Evolutionary conservation across 1,140 invertebrate species (phyloP).

Genomic region (Papilio dardanus): DNA sequence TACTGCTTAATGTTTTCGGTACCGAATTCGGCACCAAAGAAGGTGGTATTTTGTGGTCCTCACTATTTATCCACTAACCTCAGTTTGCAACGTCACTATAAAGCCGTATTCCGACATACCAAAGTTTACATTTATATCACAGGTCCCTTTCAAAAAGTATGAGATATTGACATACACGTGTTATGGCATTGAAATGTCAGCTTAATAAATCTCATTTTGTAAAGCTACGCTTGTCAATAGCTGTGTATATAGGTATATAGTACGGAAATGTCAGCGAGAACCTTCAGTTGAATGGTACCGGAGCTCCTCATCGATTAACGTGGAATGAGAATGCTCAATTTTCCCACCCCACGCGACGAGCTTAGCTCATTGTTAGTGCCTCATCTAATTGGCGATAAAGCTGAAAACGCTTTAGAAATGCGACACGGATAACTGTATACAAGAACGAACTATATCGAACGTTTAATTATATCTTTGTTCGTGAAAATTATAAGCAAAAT

Average conservation of each 20-base stretch:
- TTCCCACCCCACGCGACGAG: constrained; percentile 34
- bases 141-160: no score
- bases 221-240: background rate
- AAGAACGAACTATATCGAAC: background rate
- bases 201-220: background rate
- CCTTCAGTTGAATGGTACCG: constrained; percentile 49
- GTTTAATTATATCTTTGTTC: background rate
- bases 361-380: constrained; percentile 39
- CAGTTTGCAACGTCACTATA: no score
- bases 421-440: background rate
- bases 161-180: no score
- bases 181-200: no score
- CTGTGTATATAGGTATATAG: background rate
- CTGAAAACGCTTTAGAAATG: background rate
- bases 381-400: constrained; percentile 44
- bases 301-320: constrained; percentile 43
- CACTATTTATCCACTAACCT: background rate
- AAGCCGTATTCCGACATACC: no score
- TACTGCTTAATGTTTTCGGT: no score
- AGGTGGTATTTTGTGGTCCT: no score
- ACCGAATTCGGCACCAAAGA: no score
- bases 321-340: constrained; percentile 44
- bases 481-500: background rate
- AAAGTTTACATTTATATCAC: no score
- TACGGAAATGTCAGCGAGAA: constrained; percentile 44